Base-by-base conservation (phyloP, 53 echinoderm and acorn worm species). In the Patiria pectinifera region DNA sequence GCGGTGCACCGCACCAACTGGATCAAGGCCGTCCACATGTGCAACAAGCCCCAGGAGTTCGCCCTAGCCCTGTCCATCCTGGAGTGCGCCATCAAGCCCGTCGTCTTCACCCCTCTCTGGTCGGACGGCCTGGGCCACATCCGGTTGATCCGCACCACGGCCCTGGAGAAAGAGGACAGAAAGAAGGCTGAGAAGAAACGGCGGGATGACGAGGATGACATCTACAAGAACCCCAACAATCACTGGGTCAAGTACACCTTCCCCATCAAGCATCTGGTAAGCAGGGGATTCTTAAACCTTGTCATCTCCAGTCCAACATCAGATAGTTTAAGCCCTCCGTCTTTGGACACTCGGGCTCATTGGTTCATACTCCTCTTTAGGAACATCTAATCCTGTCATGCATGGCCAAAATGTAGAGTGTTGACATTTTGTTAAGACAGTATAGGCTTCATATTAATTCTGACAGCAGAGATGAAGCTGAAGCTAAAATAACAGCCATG, bases 11-110 rank as follows among this genome's bases (percentile, higher is more conserved):
- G 97, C 4, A 96, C 93, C 93, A 99, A 99, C 93, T 99, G 99
- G 99, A 94, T 99, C 86, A 99, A 99, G 82, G 99, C 99, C 19
- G 96, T 99, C 24, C 97, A 97, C 91, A 97, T 99, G 96, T 99
- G 99, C 92, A 95, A 95, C 94, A 99, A 97, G 93, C 98, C 98
- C 6, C 96, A 96, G 83, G 98, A 95, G 77, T 99, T 99, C 94
- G 95, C 97, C 58, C 91, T 99, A 62, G 99, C 99, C 35, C 91
- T 99, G 71, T 97, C 99, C 26, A 97, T 99, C 71, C 93, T 99
- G 59, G 99, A 99, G 82, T 99, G 97, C 74, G 99, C 99, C 81
- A 92, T 99, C 92, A 99, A 99, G 74, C 99, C 99, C 0, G 99
- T 99, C 48, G 86, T 99, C 43, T 99, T 97, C 92, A 96, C 93